Evolutionary conservation across 2,797 vertebrate genomes (phyloP), one percentile per base, ranked within the genome.

Genomic region (Rhinogobio ventralis): DNA sequence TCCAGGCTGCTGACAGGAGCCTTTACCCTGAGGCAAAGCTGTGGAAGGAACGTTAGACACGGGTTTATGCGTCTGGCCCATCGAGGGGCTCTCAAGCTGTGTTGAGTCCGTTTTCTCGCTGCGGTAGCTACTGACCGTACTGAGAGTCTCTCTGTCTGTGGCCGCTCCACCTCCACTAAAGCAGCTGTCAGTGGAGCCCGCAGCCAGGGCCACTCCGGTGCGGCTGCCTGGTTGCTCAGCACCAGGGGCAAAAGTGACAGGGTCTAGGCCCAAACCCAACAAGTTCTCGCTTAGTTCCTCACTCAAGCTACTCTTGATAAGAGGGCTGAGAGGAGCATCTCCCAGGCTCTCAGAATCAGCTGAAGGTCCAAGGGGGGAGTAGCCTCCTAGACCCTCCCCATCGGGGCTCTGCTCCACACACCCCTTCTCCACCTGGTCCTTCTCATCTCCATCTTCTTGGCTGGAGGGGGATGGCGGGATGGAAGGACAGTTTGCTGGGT

Each of bases 51-150:
- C 89, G 69, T 57, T 93, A 74, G 83, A 86, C 9, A 92, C 91
- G 0, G 85, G 81, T 23, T 93, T 93, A 1, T 90, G 92, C 0
- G 93, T 92, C 74, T 93, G 92, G 83, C 95, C 94, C 33, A 95
- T 90, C 0, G 95, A 95, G 1, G 97, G 96, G 89, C 97, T 98
- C 91, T 97, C 97, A 86, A 98, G 91, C 89, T 96, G 97, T 7
- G 97, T 98, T 0, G 97, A 98, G 89, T 97, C 96, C 0, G 97
- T 98, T 86, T 97, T 97, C 91, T 98, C 97, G 8, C 97, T 97
- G 84, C 96, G 96, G 88, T 97, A 97, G 90, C 97, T 98, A 92
- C 97, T 97, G 53, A 97, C 89, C 0, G 97, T 98, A 88, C 96
- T 96, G 8, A 96, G 92, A 0, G 96, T 96, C 93, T 98, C 97